Base-by-base conservation (phyloP, 2,888 invertebrate genomes). In the Creontiades dilutus region DNA sequence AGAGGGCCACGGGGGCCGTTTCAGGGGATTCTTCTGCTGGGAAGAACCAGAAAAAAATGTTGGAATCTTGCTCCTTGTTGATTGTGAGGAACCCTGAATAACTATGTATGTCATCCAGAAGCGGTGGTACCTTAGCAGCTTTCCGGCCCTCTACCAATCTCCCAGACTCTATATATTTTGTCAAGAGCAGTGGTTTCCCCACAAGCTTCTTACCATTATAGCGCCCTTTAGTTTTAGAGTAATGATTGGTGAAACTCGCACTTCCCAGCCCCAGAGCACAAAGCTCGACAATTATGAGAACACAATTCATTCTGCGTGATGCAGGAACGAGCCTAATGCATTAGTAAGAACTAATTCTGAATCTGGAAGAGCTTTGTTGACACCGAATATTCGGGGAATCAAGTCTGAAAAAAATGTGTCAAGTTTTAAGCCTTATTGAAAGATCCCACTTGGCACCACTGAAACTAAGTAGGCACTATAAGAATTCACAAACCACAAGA, bases 1-100 rank as follows among this genome's bases (percentile, higher is more conserved):
- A 98, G 9, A 97, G 93, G 0, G 97, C 93, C 0, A 98, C 96
- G 0, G 95, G 96, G 5, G 94, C 94, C 5, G 93, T 92, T 55
- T 92, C 92, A 12, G 92, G 97, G 46, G 84, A 92, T 68, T 93
- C 93, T 92, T 93, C 92, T 0, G 94, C 93, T 7, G 94, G 94
- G 91, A 94, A 94, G 92, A 94, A 94, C 94, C 94, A 94, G 92
- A 94, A 94, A 92, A 94, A 94, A 92, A 94, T 92, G 92, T 94
- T 94, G 80, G 94, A 94, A 87, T 93, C 92, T 91, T 93, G 94
- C 3, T 93, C 93, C 93, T 94, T 93, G 92, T 96, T 94, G 13
- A 96, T 95, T 0, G 95, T 96, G 80, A 96, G 93, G 92, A 95
- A 96, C 12, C 96, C 95, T 13, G 95, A 94, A 92, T 95, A 94